These are phyloP conservation scores for Nothobranchius kuhntae DNA, from an alignment of 2,113 vertebrate genomes.

Conservation along the genomic window DNA sequence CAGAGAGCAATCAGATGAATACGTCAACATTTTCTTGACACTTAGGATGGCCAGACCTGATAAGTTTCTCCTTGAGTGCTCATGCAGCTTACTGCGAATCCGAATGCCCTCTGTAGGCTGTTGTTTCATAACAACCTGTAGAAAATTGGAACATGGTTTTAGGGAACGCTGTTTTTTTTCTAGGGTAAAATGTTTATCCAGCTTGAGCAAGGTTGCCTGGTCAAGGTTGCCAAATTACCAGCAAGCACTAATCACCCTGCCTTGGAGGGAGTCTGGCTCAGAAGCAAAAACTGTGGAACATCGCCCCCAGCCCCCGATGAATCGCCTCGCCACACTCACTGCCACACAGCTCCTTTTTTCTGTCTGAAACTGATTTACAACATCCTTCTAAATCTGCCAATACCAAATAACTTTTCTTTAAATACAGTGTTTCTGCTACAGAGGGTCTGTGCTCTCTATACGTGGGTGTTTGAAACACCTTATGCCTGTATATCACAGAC, in stretches of 20 bases:
- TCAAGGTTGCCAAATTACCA: constrained; percentile 80
- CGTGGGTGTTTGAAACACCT: constrained; percentile 35
- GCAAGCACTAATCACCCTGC: constrained; percentile 74
- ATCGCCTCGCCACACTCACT: constrained; percentile 39
- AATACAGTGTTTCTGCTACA: constrained; percentile 59
- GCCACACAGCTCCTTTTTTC: constrained; percentile 33
- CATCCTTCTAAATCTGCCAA: constrained; percentile 75
- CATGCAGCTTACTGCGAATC: constrained; percentile 57
- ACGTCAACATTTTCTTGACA: constrained; percentile 66
- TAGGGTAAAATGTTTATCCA: constrained; percentile 76
- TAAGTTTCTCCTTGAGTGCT: constrained; percentile 72
- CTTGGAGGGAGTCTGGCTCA: constrained; percentile 70
- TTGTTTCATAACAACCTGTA: constrained; percentile 60
- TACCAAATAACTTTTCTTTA: constrained; percentile 68
- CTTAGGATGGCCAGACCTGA: constrained; percentile 69
- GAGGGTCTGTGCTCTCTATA: constrained; percentile 22
- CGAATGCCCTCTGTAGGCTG: constrained; percentile 63
- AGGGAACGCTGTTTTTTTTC: constrained; percentile 72
- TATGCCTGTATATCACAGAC: constrained; percentile 28
- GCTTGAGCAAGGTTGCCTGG: constrained; percentile 77
- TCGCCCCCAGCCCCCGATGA: constrained; percentile 55
- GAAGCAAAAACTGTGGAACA: constrained; percentile 64
- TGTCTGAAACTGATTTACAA: constrained; percentile 72
- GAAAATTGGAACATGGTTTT: constrained; percentile 77
- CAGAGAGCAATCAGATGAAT: constrained; percentile 50